Evolutionary conservation across 2,113 vertebrate species (phyloP).

Genomic region (Eidolon helvum): DNA sequence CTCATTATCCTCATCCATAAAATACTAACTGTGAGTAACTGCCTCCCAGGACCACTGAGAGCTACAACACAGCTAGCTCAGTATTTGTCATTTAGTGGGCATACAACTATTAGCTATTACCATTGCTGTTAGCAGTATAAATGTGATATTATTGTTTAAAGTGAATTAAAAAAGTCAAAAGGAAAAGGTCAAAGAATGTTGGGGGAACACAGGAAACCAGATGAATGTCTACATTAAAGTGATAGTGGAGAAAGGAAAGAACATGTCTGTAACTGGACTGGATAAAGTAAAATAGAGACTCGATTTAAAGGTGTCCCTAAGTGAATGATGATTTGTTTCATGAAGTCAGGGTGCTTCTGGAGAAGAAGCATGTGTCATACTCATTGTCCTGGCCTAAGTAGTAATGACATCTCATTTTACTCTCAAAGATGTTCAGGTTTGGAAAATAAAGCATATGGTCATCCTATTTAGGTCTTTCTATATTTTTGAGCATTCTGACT

Average conservation of each 20-base stretch:
- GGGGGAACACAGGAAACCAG: not conserved
- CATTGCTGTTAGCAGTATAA: not conserved
- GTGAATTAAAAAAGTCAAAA: not conserved
- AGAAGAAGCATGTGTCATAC: not conserved
- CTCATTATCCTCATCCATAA: not conserved
- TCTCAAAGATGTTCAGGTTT: not conserved
- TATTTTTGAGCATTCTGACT: not conserved
- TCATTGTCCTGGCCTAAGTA: not conserved
- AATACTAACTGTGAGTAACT: not conserved
- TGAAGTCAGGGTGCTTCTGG: not conserved
- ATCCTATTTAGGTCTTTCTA: not conserved
- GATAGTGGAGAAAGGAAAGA: not conserved
- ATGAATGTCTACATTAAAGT: not conserved
- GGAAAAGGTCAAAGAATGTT: not conserved
- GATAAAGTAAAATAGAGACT: not conserved
- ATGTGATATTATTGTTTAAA: not conserved
- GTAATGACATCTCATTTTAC: not conserved
- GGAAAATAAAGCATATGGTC: not conserved
- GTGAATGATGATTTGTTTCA: not conserved
- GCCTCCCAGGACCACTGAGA: fast-evolving
- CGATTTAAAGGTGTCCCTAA: not conserved
- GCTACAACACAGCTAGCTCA: fast-evolving
- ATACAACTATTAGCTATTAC: too few relatives aligned
- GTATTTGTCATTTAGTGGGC: not conserved
- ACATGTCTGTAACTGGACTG: not conserved